A percentile compares a stretch with the other conserved stretches of the same genome.
Conservation (phyloP, 2,113 vertebrate genomes). For the Fregata magnificens region DNA sequence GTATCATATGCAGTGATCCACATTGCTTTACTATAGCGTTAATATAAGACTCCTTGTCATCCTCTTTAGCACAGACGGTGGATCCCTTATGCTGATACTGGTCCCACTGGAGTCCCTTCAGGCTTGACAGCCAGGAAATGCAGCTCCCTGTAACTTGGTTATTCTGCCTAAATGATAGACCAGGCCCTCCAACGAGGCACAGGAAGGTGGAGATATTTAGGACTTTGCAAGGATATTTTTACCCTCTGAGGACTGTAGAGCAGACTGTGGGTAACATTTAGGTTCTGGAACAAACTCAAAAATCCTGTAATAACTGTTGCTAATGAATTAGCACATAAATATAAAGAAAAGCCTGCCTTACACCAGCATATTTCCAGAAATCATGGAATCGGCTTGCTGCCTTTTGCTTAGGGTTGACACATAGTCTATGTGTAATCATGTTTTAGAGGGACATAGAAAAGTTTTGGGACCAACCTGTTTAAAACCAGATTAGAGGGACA, state of each 20-base stretch:
- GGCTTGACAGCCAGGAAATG: neutral
- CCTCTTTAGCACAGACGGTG: neutral
- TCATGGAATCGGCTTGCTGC: neutral
- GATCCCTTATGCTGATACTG: neutral
- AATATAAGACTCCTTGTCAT: neutral
- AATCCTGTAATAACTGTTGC: neutral
- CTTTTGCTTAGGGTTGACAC: neutral
- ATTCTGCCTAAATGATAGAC: neutral
- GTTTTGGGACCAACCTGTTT: neutral
- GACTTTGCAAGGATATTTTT: neutral
- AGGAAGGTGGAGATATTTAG: neutral
- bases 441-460: neutral
- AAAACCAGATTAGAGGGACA: neutral
- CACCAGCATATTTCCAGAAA: neutral
- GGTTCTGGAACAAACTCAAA: neutral
- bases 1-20: neutral
- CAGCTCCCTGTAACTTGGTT: neutral
- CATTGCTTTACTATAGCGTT: neutral
- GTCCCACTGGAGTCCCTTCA: neutral
- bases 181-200: neutral
- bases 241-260: neutral
- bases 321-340: neutral
- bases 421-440: neutral
- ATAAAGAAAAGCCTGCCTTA: neutral
- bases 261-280: neutral